phyloP scores from a whole-genome alignment of 1,140 invertebrate genomes.

The Papilio glaucus region DNA sequence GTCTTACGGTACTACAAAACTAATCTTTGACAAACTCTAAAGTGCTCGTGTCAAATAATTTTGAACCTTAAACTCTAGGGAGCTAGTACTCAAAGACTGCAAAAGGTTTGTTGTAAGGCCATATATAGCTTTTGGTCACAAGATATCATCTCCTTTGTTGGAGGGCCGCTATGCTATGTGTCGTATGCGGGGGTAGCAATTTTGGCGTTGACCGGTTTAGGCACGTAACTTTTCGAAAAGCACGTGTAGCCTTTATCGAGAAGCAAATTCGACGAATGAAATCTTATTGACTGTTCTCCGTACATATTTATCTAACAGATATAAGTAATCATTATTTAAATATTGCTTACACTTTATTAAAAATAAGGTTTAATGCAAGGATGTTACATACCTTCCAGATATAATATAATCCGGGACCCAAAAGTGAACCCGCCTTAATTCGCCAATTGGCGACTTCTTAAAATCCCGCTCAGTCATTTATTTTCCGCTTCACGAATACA shows the following conservation, averaged over 20 bases:
- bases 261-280: neutral
- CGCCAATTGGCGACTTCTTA: no score
- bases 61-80: constrained; percentile 12
- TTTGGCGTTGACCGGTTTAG: constrained; percentile 25
- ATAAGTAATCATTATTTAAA: no score
- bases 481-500: no score
- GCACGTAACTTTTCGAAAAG: neutral
- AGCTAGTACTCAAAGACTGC: neutral
- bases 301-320: neutral
- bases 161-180: constrained; percentile 16
- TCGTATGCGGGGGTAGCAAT: constrained; percentile 22
- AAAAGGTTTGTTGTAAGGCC: neutral
- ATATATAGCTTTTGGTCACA: constrained; percentile 19
- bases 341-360: no score
- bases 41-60: neutral
- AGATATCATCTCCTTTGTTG: constrained; percentile 34
- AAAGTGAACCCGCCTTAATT: no score
- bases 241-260: neutral
- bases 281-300: neutral
- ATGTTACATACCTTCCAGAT: no score
- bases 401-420: no score
- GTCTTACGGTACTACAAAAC: constrained; percentile 32
- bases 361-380: no score
- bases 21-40: neutral
- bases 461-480: no score